Conservation (phyloP, 2,113 vertebrate species). For the Phodopus roborovskii region DNA sequence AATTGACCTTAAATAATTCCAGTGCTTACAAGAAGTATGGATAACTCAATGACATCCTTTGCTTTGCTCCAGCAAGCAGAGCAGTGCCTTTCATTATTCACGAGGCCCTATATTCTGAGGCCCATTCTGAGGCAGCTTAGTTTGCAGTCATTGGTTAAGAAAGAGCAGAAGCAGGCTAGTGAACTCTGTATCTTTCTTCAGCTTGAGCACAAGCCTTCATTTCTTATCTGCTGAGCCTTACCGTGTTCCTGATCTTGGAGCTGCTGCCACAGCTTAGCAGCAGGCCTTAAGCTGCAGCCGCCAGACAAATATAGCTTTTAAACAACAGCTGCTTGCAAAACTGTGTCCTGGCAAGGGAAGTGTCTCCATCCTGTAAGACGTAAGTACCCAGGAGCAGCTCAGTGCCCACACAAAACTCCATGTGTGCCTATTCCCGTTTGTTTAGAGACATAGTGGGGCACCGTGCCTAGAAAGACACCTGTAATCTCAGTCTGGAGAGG, state of each 20-base stretch:
- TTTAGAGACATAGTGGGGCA: background rate
- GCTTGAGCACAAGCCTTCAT: background rate
- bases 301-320: background rate
- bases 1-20: conserved; percentile 1
- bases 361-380: background rate
- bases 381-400: too few species aligned
- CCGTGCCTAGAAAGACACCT: too few species aligned
- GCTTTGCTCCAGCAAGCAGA: background rate
- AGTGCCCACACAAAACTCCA: background rate
- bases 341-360: background rate
- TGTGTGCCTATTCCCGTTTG: background rate
- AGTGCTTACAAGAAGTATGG: background rate
- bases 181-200: background rate
- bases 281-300: conserved; percentile 23
- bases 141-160: conserved; percentile 21
- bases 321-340: background rate
- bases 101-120: background rate
- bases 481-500: background rate
- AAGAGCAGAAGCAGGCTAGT: background rate
- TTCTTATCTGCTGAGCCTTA: background rate
- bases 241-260: background rate
- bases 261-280: background rate
- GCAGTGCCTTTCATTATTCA: background rate
- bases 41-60: background rate
- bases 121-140: background rate